A percentile compares a stretch with the other conserved stretches of the same genome.
Conservation (phyloP, 92 coral and sea anemone species). For the Palythoa grandiflora region DNA sequence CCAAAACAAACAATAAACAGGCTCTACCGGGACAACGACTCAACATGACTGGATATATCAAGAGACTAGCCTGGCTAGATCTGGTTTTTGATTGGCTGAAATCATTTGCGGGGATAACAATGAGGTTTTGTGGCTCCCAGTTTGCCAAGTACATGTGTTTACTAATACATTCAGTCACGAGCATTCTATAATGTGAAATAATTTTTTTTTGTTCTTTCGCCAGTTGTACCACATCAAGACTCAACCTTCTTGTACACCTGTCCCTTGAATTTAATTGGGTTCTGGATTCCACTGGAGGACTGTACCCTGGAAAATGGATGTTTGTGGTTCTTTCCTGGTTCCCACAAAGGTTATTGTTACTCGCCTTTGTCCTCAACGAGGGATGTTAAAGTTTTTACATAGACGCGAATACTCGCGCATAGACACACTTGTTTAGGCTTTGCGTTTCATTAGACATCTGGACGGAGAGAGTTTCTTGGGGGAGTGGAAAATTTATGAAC, state of each 20-base stretch:
- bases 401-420: too few species aligned
- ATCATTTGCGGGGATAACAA: constrained; percentile 11
- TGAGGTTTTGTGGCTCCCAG: background rate
- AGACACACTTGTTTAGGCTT: too few species aligned
- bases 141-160: too few species aligned
- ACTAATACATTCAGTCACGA: too few species aligned
- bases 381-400: too few species aligned
- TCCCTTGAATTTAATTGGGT: constrained; percentile 81
- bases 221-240: constrained; percentile 89
- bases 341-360: constrained; percentile 75
- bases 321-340: constrained; percentile 87
- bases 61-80: background rate
- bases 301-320: constrained; percentile 96
- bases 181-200: too few species aligned
- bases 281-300: constrained; percentile 98
- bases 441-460: too few species aligned
- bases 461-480: too few species aligned
- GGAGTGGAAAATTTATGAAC: too few species aligned
- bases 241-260: constrained; percentile 89
- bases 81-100: background rate
- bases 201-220: background rate
- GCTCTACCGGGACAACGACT: too few species aligned
- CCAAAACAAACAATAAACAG: too few species aligned
- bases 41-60: background rate
- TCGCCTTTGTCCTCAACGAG: too few species aligned